A percentile compares a stretch with the other conserved stretches of the same genome.
phyloP scores from a whole-genome alignment of 2,113 vertebrate genomes.

The Sus scrofa region DNA sequence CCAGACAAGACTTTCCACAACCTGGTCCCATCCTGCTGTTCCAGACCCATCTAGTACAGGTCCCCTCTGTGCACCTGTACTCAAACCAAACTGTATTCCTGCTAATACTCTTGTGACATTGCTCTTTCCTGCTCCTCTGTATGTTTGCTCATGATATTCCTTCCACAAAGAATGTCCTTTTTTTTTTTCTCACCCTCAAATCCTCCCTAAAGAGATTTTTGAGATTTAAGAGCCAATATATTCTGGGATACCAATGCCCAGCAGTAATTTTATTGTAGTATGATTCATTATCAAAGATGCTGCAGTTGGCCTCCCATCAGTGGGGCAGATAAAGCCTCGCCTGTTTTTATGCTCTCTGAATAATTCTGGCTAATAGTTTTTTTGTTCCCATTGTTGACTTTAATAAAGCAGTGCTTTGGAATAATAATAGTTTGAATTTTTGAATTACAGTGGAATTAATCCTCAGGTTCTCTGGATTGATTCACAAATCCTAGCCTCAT shows the following conservation, averaged over 20 bases:
- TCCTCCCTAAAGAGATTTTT: not conserved
- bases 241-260: not conserved
- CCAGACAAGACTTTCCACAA: not conserved
- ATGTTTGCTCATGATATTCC: not conserved
- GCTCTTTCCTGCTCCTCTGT: not conserved
- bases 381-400: slow-evolving; percentile 38
- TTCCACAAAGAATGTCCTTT: not conserved
- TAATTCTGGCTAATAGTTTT: not conserved
- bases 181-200: not conserved
- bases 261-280: not conserved
- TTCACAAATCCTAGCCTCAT: slow-evolving; percentile 36
- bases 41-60: not conserved
- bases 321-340: not conserved
- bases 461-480: slow-evolving; percentile 16
- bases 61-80: not conserved
- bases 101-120: not conserved
- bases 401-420: slow-evolving; percentile 23
- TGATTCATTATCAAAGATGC: not conserved
- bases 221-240: not conserved
- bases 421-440: slow-evolving; percentile 51
- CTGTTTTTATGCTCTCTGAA: not conserved
- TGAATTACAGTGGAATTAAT: slow-evolving; percentile 45
- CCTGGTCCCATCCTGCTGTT: not conserved
- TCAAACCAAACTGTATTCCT: not conserved
- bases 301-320: not conserved